Percentiles rank a stretch among this genome's conserved stretches.
These are phyloP conservation scores for Brachionus asplanchnoidis DNA, from an alignment of 1,140 invertebrate genomes.

Conservation along the genomic window DNA sequence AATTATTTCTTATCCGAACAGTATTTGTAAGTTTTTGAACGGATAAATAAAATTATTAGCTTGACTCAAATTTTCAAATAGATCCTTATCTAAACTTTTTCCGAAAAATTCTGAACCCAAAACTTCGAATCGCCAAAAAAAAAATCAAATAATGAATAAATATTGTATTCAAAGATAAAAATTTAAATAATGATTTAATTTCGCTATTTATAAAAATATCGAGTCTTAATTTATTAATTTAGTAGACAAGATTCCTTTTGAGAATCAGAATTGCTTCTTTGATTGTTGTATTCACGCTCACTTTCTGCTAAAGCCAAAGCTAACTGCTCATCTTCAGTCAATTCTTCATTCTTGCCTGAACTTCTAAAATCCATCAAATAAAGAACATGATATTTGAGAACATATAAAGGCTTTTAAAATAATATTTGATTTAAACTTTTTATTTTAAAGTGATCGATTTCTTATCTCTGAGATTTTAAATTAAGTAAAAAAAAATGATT, in stretches of 20 bases:
- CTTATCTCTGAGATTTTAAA: background rate
- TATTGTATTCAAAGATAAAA: background rate
- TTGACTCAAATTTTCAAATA: too few relatives aligned
- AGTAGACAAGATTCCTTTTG: constrained; percentile 1
- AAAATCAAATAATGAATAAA: background rate
- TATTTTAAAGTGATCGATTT: background rate
- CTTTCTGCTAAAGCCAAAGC: constrained; percentile 22
- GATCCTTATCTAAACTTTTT: too few relatives aligned
- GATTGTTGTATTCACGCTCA: background rate
- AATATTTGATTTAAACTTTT: background rate
- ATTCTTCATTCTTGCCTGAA: background rate
- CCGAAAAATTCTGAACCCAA: background rate
- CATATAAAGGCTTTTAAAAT: background rate
- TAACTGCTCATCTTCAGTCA: constrained; percentile 6
- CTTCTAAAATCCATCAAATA: background rate
- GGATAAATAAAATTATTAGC: too few relatives aligned
- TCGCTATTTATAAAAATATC: background rate
- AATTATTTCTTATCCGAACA: too few relatives aligned
- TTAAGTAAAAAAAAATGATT: background rate
- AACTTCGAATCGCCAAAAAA: background rate
- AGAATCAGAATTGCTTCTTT: background rate
- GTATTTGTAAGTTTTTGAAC: too few relatives aligned
- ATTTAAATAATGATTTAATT: background rate
- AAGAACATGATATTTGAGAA: background rate
- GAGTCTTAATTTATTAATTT: background rate